Percentiles rank a stretch among this genome's conserved stretches.
Evolutionary conservation across 2,888 invertebrate species (phyloP).

Genomic region (Nomada flava): DNA sequence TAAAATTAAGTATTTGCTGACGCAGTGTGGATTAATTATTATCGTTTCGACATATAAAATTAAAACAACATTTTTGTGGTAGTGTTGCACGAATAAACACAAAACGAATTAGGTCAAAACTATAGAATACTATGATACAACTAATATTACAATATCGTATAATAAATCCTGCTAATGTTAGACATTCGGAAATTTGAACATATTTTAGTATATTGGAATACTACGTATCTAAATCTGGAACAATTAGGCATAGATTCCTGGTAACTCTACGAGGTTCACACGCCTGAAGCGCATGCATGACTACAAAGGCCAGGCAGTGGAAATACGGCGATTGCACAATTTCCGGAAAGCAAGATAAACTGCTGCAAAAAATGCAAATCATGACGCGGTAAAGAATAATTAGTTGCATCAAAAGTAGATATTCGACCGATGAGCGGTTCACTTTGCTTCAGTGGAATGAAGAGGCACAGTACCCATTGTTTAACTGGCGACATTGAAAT

Average conservation of each 20-base stretch:
- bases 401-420: not conserved
- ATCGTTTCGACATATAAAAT: too few species aligned
- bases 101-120: too few species aligned
- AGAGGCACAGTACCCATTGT: not conserved
- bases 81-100: not conserved
- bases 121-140: too few species aligned
- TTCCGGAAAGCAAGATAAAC: constrained; percentile 36
- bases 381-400: constrained; percentile 27
- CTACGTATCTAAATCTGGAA: too few species aligned
- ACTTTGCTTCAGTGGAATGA: constrained; percentile 12
- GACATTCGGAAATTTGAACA: too few species aligned
- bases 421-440: not conserved
- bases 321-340: constrained; percentile 29
- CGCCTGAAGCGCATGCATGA: not conserved
- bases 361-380: constrained; percentile 24
- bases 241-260: too few species aligned
- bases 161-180: too few species aligned
- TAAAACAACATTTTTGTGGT: too few species aligned
- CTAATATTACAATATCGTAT: too few species aligned
- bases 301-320: not conserved
- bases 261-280: not conserved
- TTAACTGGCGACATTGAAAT: constrained; percentile 14
- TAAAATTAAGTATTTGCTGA: constrained; percentile 9
- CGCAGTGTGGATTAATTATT: not conserved
- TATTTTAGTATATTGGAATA: too few species aligned